Percentiles rank a stretch among this genome's conserved stretches.
Evolutionary conservation across 2,888 invertebrate species (phyloP).

Genomic region (Limenitis arthemis): DNA sequence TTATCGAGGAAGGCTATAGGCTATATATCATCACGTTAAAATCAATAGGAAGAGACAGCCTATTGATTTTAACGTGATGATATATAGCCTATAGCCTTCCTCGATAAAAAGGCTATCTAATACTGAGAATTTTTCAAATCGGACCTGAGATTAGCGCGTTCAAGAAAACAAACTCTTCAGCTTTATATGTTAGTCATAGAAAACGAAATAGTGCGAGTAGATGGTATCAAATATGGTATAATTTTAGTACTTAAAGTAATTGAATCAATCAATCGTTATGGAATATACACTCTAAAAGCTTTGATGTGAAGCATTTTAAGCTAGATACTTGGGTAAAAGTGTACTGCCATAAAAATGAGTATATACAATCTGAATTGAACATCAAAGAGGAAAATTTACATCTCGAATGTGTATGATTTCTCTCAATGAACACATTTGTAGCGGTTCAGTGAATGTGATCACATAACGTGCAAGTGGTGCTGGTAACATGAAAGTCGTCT

Average conservation of each 20-base stretch:
- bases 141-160: too few relatives aligned
- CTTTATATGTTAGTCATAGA: too few relatives aligned
- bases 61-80: too few relatives aligned
- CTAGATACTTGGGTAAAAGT: neutral
- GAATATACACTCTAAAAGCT: neutral
- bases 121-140: too few relatives aligned
- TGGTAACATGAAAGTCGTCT: conserved; percentile 7
- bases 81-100: too few relatives aligned
- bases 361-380: conserved; percentile 7
- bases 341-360: neutral
- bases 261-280: neutral
- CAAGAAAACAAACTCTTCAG: too few relatives aligned
- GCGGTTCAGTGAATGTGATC: conserved; percentile 27
- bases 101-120: too few relatives aligned
- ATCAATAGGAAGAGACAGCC: too few relatives aligned
- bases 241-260: neutral
- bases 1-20: too few relatives aligned
- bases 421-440: conserved; percentile 27
- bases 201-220: too few relatives aligned
- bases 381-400: conserved; percentile 21
- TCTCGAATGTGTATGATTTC: conserved; percentile 22
- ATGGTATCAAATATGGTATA: too few relatives aligned
- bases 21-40: too few relatives aligned
- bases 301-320: conserved; percentile 1
- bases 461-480: conserved; percentile 20